phyloP scores from a whole-genome alignment of 2,797 vertebrate species.

The Neolamprologus multifasciatus region DNA sequence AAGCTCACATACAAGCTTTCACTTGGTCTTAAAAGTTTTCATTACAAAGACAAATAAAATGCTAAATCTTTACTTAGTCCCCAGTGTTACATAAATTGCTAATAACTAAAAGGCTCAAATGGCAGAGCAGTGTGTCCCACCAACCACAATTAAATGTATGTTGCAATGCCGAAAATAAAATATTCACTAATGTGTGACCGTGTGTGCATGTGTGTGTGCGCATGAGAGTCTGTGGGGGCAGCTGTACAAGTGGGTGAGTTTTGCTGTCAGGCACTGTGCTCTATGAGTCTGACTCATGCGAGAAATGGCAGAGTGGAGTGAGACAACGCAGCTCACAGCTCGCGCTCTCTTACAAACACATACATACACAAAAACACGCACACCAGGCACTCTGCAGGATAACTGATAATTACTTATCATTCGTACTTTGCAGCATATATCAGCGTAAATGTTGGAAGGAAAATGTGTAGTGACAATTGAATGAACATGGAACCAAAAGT shows the following conservation, averaged over 20 bases:
- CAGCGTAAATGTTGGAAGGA: background rate
- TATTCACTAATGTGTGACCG: background rate
- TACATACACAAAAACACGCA: background rate
- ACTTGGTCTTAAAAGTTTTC: background rate
- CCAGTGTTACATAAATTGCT: background rate
- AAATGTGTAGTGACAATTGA: background rate
- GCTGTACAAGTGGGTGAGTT: slow-evolving; percentile 68
- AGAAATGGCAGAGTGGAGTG: slow-evolving; percentile 42
- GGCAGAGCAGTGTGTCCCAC: background rate
- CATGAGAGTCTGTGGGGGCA: slow-evolving; percentile 45
- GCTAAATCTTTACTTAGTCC: background rate
- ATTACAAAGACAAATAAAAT: background rate
- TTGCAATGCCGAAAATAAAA: slow-evolving; percentile 10
- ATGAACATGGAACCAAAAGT: background rate
- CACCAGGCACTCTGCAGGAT: background rate
- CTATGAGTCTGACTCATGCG: slow-evolving; percentile 58
- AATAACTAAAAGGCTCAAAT: background rate
- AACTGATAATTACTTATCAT: slow-evolving; percentile 15
- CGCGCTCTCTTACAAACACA: background rate
- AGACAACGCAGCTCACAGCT: slow-evolving; percentile 46
- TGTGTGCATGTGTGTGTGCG: background rate
- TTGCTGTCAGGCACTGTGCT: slow-evolving; percentile 63
- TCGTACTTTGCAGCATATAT: background rate
- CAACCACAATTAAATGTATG: slow-evolving; percentile 14
- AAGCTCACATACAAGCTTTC: background rate